Percentiles rank a stretch among this genome's conserved stretches.
phyloP scores from a whole-genome alignment of 2,113 vertebrate genomes.

The Notiomystis cincta region DNA sequence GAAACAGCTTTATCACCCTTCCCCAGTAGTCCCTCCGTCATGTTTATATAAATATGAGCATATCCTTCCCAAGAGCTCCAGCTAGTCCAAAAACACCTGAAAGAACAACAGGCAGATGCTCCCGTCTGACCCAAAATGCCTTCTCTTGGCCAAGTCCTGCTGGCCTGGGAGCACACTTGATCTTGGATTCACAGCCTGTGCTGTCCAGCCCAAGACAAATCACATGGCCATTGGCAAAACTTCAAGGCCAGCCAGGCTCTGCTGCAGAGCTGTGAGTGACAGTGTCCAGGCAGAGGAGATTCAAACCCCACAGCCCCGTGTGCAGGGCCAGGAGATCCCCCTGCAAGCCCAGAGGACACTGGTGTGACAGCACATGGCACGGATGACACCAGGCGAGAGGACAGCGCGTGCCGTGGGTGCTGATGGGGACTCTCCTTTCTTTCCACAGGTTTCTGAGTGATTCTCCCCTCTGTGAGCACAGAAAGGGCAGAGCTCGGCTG shows the following conservation, averaged over 20 bases:
- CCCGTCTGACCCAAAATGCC: background rate
- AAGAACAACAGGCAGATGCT: background rate
- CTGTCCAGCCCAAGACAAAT: background rate
- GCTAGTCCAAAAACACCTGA: background rate
- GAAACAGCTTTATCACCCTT: background rate
- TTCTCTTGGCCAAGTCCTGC: background rate
- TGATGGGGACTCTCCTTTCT: background rate
- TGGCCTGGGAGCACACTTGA: background rate
- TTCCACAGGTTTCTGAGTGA: rapidly evolving
- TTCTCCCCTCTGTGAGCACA: rapidly evolving
- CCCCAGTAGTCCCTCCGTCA: background rate
- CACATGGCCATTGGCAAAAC: background rate
- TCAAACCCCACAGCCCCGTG: background rate
- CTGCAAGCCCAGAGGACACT: background rate
- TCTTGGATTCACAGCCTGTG: slow-evolving; percentile 41
- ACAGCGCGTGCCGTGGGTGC: rapidly evolving
- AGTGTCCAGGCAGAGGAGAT: background rate
- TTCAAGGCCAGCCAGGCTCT: background rate
- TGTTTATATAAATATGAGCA: background rate
- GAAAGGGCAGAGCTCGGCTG: background rate
- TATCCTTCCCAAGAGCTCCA: background rate
- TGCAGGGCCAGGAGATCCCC: background rate
- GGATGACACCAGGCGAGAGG: rapidly evolving
- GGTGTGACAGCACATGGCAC: rapidly evolving
- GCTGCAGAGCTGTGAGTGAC: background rate